phyloP scores from a whole-genome alignment of 2,113 vertebrate genomes.

The Elachura formosa region DNA sequence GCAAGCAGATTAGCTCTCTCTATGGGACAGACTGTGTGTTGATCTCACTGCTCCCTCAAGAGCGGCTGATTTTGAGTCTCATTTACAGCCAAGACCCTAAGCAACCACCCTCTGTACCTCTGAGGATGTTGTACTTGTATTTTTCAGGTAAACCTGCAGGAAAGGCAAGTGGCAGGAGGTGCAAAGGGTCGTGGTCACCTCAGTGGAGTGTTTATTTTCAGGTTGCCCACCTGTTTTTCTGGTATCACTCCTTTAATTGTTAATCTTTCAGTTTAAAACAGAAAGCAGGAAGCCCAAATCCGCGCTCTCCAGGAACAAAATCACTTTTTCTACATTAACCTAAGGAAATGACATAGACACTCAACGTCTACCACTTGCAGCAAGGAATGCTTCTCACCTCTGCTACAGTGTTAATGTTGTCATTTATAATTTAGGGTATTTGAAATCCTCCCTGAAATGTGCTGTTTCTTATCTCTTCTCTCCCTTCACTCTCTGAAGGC shows the following conservation, averaged over 20 bases:
- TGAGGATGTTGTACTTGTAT: background rate
- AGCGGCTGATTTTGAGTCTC: background rate
- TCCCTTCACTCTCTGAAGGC: constrained; percentile 70
- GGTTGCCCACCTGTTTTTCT: background rate
- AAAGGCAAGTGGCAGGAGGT: background rate
- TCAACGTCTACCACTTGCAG: background rate
- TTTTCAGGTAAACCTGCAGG: background rate
- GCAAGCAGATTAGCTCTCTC: background rate
- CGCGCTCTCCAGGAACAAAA: background rate
- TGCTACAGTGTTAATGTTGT: background rate
- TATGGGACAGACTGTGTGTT: background rate
- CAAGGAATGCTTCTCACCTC: background rate
- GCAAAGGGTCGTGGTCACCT: background rate
- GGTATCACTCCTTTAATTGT: background rate
- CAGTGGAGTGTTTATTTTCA: background rate
- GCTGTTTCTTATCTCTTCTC: background rate
- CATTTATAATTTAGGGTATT: background rate
- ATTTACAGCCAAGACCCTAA: background rate
- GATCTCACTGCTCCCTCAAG: background rate
- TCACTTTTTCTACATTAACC: background rate
- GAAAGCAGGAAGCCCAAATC: background rate
- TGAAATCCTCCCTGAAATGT: background rate
- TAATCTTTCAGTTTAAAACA: background rate
- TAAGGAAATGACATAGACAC: background rate
- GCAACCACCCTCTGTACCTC: background rate